Evolutionary conservation across 2,113 vertebrate species (phyloP).

Genomic region (Pachyramphus minor): DNA sequence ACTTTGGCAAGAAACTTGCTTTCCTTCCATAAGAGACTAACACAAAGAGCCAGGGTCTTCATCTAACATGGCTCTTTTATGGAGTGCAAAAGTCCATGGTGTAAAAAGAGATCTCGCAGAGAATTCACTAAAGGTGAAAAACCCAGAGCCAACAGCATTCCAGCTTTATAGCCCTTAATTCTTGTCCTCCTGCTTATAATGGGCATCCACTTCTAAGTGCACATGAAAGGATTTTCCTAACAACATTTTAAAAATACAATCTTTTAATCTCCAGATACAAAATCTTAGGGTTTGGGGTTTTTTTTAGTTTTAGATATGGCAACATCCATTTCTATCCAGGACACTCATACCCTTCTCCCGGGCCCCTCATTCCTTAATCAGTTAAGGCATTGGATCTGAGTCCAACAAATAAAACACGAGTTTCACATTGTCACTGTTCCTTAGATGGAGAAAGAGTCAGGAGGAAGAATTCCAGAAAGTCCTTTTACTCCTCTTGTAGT

Average conservation of each 20-base stretch:
- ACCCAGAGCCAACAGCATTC: neutral
- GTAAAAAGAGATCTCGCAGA: neutral
- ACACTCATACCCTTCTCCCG: neutral
- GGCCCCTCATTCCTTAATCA: neutral
- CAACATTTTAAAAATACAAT: neutral
- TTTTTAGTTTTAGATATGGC: neutral
- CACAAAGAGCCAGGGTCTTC: neutral
- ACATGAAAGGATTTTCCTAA: neutral
- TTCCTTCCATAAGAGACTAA: neutral
- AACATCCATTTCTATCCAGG: neutral
- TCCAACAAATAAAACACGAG: neutral
- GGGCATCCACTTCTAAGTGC: neutral
- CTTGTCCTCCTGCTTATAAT: neutral
- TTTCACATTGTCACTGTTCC: neutral
- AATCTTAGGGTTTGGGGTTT: neutral
- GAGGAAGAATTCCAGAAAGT: neutral
- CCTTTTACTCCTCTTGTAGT: neutral
- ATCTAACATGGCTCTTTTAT: neutral
- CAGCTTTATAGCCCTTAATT: neutral
- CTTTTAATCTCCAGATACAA: neutral
- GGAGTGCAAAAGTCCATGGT: fast-evolving
- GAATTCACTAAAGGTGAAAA: neutral
- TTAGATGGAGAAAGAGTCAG: neutral
- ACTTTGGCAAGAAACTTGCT: neutral
- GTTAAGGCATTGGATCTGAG: neutral